Percentiles rank a stretch among this genome's conserved stretches.
Conservation (phyloP, 2,888 invertebrate species). For the Athalia circularis region DNA sequence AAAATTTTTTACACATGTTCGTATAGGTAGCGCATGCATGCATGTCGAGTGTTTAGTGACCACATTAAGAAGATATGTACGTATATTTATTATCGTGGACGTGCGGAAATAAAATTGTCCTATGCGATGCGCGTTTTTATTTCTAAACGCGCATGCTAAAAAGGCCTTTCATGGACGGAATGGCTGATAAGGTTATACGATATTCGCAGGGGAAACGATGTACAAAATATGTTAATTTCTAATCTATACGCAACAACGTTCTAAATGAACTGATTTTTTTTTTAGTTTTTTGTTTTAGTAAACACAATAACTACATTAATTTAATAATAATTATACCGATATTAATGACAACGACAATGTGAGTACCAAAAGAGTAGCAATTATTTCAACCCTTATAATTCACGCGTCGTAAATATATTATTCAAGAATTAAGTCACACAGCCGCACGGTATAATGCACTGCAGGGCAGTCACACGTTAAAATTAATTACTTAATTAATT, state of each 20-base stretch:
- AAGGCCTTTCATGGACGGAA: slow-evolving; percentile 72
- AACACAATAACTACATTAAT: slow-evolving; percentile 1
- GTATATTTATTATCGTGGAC: slow-evolving; percentile 46
- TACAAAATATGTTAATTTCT: slow-evolving; percentile 6
- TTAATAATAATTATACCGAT: slow-evolving; percentile 10
- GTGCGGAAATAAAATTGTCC: slow-evolving; percentile 57
- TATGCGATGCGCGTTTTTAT: slow-evolving; percentile 63
- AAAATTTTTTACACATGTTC: no score
- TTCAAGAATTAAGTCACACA: slow-evolving; percentile 64
- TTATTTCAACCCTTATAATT: not conserved
- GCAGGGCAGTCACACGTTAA: slow-evolving; percentile 42
- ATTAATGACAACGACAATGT: not conserved
- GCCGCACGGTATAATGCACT: slow-evolving; percentile 63
- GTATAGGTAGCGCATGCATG: no score
- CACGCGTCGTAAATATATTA: not conserved
- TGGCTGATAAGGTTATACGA: slow-evolving; percentile 65
- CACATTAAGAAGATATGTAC: not conserved
- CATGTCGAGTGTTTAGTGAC: slow-evolving; percentile 39
- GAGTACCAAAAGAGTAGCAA: not conserved
- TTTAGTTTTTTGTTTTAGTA: no score
- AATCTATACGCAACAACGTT: no score
- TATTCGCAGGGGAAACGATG: not conserved
- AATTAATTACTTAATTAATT: not conserved
- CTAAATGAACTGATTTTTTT: no score
- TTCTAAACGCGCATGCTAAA: slow-evolving; percentile 55